Percentiles rank a stretch among this genome's conserved stretches.
phyloP scores from a whole-genome alignment of 2,888 invertebrate genomes.

The Limnephilus rhombicus region DNA sequence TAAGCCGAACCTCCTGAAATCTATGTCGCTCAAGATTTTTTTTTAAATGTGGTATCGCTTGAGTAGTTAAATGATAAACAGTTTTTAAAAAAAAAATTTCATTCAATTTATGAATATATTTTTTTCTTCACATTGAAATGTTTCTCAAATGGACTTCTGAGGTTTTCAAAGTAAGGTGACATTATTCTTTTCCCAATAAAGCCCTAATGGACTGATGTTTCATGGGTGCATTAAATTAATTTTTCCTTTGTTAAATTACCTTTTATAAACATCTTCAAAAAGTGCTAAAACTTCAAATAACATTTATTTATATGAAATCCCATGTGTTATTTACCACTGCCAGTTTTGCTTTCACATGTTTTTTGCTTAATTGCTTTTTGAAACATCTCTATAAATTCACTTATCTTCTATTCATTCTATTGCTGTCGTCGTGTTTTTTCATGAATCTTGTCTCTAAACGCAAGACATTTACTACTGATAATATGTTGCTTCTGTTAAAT shows the following conservation, averaged over 20 bases:
- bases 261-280: background rate
- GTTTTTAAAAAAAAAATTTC: background rate
- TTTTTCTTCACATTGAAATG: background rate
- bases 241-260: background rate
- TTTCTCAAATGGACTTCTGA: background rate
- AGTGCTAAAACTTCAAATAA: background rate
- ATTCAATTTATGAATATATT: background rate
- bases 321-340: background rate
- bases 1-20: too few species aligned
- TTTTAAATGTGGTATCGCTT: too few species aligned
- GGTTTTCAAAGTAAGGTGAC: background rate
- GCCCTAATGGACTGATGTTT: background rate
- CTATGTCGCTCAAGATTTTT: too few species aligned
- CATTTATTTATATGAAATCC: background rate
- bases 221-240: background rate
- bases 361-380: constrained; percentile 23
- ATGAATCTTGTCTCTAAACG: background rate
- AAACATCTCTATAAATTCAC: background rate
- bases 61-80: background rate
- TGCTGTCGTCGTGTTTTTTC: background rate
- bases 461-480: background rate
- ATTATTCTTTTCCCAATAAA: background rate
- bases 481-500: background rate
- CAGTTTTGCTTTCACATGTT: background rate
- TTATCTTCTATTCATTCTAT: background rate